Conservation (phyloP, 2,888 invertebrate genomes). For the Hemistola chrysoprasaria region DNA sequence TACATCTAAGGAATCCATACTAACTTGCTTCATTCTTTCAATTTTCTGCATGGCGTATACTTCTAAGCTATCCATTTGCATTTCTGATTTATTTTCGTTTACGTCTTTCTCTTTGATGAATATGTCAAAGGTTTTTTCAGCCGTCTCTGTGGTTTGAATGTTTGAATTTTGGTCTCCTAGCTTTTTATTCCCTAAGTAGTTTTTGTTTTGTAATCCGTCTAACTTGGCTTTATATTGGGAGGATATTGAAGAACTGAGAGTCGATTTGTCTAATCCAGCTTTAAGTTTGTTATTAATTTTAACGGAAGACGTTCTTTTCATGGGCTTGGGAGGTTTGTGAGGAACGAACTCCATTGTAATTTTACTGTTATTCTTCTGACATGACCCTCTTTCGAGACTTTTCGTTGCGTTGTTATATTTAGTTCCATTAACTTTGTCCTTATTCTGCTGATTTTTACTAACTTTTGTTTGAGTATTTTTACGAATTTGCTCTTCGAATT, state of each 20-base stretch:
- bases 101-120: constrained; percentile 83
- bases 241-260: constrained; percentile 66
- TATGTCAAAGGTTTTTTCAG: constrained; percentile 82
- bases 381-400: constrained; percentile 72
- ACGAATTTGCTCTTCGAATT: constrained; percentile 81
- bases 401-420: constrained; percentile 72
- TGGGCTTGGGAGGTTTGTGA: constrained; percentile 89
- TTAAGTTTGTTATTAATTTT: constrained; percentile 79
- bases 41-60: constrained; percentile 73
- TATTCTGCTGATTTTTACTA: constrained; percentile 67
- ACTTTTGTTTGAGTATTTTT: constrained; percentile 67
- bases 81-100: constrained; percentile 82
- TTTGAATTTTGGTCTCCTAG: constrained; percentile 68
- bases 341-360: constrained; percentile 83
- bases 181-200: constrained; percentile 58
- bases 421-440: constrained; percentile 66
- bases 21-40: constrained; percentile 69
- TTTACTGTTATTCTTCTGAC: constrained; percentile 71
- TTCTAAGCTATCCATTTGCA: constrained; percentile 84
- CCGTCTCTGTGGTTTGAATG: constrained; percentile 57
- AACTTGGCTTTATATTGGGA: constrained; percentile 77
- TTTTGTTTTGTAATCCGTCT: constrained; percentile 74
- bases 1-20: constrained; percentile 78
- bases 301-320: constrained; percentile 85
- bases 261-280: constrained; percentile 66